Conservation (phyloP, 2,888 invertebrate genomes). For the Pilophorus perplexus region DNA sequence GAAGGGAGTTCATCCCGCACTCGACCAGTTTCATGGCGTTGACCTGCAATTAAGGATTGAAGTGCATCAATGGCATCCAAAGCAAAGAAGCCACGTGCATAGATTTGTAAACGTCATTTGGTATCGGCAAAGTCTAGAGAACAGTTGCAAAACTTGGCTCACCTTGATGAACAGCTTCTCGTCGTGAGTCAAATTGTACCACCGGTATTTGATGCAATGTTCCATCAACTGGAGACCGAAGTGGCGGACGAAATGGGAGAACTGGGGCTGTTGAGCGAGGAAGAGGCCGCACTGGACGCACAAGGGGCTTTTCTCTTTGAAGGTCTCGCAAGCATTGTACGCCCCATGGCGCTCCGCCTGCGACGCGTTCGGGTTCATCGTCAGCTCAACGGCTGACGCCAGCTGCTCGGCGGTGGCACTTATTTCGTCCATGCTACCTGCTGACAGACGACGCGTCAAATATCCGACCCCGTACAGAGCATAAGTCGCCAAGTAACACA, state of each 20-base stretch:
- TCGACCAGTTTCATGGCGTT: conserved; percentile 81
- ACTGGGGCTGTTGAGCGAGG: conserved; percentile 70
- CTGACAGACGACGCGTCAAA: too few relatives aligned
- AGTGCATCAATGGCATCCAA: background rate
- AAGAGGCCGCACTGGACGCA: conserved; percentile 84
- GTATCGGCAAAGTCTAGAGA: background rate
- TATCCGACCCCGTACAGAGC: too few relatives aligned
- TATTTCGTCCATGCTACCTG: conserved; percentile 46
- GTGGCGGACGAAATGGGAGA: conserved; percentile 77
- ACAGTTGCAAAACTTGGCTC: background rate
- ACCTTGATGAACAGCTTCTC: conserved; percentile 88
- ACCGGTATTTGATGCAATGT: conserved; percentile 87
- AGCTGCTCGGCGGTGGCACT: conserved; percentile 52
- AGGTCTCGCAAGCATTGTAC: conserved; percentile 77
- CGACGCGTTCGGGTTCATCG: conserved; percentile 73
- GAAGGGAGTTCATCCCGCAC: conserved; percentile 56
- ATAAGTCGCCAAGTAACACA: too few relatives aligned
- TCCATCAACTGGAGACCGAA: conserved; percentile 92
- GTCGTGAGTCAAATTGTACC: conserved; percentile 82
- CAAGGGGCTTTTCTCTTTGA: conserved; percentile 63
- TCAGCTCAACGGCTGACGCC: conserved; percentile 76
- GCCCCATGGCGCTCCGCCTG: conserved; percentile 76
- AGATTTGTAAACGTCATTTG: background rate
- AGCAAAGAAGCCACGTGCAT: background rate
- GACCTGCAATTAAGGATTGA: conserved; percentile 57